Percentiles rank a stretch among this genome's conserved stretches.
phyloP scores from a whole-genome alignment of 2,113 vertebrate genomes.

The Passer montanus region DNA sequence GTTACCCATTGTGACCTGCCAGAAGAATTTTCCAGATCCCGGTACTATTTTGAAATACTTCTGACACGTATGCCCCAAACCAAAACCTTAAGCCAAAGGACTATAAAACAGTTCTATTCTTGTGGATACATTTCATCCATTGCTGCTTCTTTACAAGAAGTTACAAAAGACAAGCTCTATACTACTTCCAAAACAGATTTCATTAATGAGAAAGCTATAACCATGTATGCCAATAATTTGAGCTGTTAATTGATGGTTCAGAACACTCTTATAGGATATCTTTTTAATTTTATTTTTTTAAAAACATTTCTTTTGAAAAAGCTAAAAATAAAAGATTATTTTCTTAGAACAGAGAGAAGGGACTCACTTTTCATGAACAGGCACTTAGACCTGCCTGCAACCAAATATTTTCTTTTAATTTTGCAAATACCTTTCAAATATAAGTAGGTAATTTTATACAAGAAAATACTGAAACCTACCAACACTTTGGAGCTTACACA shows the following conservation, averaged over 20 bases:
- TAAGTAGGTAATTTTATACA: not conserved
- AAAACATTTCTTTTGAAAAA: not conserved
- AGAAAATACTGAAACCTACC: not conserved
- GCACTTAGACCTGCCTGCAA: not conserved
- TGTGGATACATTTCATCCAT: not conserved
- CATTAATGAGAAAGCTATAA: not conserved
- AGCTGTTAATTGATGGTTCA: not conserved
- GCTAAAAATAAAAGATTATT: not conserved
- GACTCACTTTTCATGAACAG: not conserved
- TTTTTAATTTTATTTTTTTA: not conserved
- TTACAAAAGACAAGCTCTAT: not conserved
- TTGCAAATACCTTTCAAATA: not conserved
- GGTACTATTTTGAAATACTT: not conserved
- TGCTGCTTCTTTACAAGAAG: not conserved
- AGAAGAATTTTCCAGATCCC: slow-evolving; percentile 4
- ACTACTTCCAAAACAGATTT: not conserved
- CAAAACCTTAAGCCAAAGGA: not conserved
- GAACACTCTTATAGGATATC: not conserved
- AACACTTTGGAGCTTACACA: not conserved
- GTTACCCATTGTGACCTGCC: not conserved
- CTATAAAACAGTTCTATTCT: not conserved
- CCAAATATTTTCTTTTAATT: not conserved
- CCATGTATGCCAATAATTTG: not conserved
- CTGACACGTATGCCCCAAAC: not conserved
- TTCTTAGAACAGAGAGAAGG: not conserved